Base-by-base conservation (phyloP, 2,797 vertebrate genomes). In the Anniella stebbinsi region DNA sequence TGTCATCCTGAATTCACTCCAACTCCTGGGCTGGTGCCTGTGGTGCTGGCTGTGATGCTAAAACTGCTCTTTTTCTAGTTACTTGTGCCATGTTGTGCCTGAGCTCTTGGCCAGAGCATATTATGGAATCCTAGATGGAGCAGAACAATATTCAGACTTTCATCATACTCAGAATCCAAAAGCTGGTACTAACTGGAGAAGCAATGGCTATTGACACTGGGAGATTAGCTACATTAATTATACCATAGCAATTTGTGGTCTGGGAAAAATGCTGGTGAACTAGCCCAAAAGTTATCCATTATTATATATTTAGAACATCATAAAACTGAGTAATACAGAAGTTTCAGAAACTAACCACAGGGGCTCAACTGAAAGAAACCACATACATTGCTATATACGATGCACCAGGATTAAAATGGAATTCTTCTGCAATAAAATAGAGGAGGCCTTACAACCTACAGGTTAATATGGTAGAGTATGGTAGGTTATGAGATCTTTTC, bases 381-480 rank as follows among this genome's bases (percentile, higher is more conserved):
- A 36, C 8, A 86, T 69, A n/a, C 66, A 57, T 36, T 88, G 91
- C 33, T 86, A 0, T 36, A 2, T 33, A 17, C 1, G 1, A 60
- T 90, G 30, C 13, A 66, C 4, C 2, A 66, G 28, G 76, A 8
- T 1, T 91, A 90, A 63, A 83, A 63, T 7, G 25, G 10, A 84
- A 83, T 41, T 2, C 10, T 88, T 90, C 17, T 87, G 21, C 10
- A 90, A 95, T 87, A 94, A 11, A 81, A 90, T 88, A 94, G n/a
- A 88, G 25, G 75, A 87, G 87, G 93, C 90, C 8, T 38, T 88
- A 92, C 82, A 95, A 1, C 3, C 5, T 94, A 94, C 81, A 88
- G 89, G 33, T 89, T 89, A 90, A 57, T 2, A 60, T 17, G 30
- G 17, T 54, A 5, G 38, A 48, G 10, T 45, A 45, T 17, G 89